Percentiles rank a stretch among this genome's conserved stretches.
Conservation (phyloP, 2,113 vertebrate genomes). For the Lepus europaeus region DNA sequence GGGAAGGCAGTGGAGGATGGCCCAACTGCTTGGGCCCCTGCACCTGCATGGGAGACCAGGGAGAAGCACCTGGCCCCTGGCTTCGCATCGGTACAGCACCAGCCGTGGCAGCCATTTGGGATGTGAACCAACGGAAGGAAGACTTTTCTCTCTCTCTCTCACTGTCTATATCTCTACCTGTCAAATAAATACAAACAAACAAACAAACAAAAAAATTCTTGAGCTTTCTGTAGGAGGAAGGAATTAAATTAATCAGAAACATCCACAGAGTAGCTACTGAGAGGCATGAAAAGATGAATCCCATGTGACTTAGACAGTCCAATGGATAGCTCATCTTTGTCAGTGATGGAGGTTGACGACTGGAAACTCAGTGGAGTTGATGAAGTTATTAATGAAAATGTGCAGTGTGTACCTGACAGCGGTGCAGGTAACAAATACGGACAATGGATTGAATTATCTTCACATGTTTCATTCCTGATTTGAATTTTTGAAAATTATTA, state of each 20-base stretch:
- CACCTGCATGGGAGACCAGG: too few relatives aligned
- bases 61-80: too few relatives aligned
- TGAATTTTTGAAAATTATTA: constrained; percentile 62
- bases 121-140: too few relatives aligned
- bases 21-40: too few relatives aligned
- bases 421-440: background rate
- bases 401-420: background rate
- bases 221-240: background rate
- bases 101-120: too few relatives aligned
- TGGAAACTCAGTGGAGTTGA: background rate
- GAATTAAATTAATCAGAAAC: constrained; percentile 9
- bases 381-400: background rate
- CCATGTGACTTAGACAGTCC: background rate
- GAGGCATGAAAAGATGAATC: background rate
- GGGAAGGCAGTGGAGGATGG: too few relatives aligned
- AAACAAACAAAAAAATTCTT: too few relatives aligned
- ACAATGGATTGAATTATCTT: constrained; percentile 58
- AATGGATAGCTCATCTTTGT: background rate
- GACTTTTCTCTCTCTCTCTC: too few relatives aligned
- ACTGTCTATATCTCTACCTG: too few relatives aligned
- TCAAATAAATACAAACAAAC: too few relatives aligned
- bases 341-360: constrained; percentile 11
- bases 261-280: background rate
- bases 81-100: too few relatives aligned
- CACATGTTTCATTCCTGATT: constrained; percentile 46